Base-by-base conservation (phyloP, 2,888 invertebrate genomes). In the Synergus gifuensis region DNA sequence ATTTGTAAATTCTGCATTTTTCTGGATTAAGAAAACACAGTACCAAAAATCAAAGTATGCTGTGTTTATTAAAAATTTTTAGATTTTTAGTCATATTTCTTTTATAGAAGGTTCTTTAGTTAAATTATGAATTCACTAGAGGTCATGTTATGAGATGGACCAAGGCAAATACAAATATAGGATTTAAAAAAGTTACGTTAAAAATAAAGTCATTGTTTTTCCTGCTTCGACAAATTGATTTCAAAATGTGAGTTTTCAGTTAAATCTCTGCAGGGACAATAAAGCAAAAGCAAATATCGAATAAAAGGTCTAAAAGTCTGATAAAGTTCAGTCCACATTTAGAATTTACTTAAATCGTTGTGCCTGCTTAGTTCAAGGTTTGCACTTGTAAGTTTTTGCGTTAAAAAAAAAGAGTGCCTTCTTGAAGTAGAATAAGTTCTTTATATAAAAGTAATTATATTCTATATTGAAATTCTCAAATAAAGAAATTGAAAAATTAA, bases 301-400 rank as follows among this genome's bases (percentile, higher is more conserved):
- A 49, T 11, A 54, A 49, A 54, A 73, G 11, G 73, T 73, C 54
- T 49, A n/a, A 73, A 73, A 73, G 36, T 73, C 54, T 73, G 36
- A 73, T 73, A 73, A 73, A 73, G 73, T 73, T 73, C 54, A 73
- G 36, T 54, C 73, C 36, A 36, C 73, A 73, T 73, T 73, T 73
- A 73, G 36, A 73, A 49, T 73, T 73, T 49, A 73, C 73, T 73
- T 73, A 54, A 73, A 73, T 73, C 73, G 73, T 73, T 73, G 73
- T 73, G 73, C 54, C 73, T 73, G 73, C 49, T 54, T 54, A 73
- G 73, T 73, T 73, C 73, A 73, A 73, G 73, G 73, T 73, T 73
- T 73, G 73, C 73, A 73, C 73, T 73, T 73, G 49, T 73, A 73
- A 73, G 73, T 54, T 73, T 73, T 73, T 73, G 54, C 16, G 73